Conservation (phyloP, 2,797 vertebrate species). For the Loriculus beryllinus region DNA sequence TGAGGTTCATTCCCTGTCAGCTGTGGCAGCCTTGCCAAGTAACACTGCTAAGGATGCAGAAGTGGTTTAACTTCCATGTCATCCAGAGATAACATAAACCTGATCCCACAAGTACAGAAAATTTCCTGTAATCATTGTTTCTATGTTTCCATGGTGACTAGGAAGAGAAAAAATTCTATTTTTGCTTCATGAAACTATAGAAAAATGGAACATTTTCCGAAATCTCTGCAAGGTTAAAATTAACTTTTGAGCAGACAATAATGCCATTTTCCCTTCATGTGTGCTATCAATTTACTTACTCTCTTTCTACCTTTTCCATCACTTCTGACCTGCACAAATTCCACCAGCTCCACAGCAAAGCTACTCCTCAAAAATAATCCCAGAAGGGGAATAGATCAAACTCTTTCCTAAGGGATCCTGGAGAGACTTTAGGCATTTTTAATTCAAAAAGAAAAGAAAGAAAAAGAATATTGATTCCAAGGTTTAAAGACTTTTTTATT, state of each 20-base stretch:
- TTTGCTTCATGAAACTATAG: background rate
- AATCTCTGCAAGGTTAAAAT: conserved; percentile 17
- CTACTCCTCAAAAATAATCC: background rate
- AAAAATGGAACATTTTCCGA: background rate
- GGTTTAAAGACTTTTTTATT: background rate
- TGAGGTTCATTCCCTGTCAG: background rate
- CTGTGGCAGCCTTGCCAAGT: background rate
- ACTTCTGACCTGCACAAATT: background rate
- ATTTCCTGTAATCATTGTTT: conserved; percentile 34
- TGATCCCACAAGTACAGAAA: background rate
- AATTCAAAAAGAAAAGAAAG: background rate
- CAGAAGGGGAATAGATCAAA: background rate
- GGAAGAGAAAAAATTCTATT: background rate
- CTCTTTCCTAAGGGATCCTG: background rate
- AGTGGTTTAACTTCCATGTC: background rate
- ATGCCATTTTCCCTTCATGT: background rate
- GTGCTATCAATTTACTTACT: background rate
- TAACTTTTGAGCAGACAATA: background rate
- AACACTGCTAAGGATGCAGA: background rate
- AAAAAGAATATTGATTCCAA: background rate
- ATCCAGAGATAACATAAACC: background rate
- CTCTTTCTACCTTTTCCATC: background rate
- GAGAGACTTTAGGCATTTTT: background rate
- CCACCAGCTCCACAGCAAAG: background rate
- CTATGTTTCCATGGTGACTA: conserved; percentile 30